These are phyloP conservation scores for Elymnias hypermnestra DNA, from an alignment of 1,140 invertebrate genomes.

Conservation along the genomic window DNA sequence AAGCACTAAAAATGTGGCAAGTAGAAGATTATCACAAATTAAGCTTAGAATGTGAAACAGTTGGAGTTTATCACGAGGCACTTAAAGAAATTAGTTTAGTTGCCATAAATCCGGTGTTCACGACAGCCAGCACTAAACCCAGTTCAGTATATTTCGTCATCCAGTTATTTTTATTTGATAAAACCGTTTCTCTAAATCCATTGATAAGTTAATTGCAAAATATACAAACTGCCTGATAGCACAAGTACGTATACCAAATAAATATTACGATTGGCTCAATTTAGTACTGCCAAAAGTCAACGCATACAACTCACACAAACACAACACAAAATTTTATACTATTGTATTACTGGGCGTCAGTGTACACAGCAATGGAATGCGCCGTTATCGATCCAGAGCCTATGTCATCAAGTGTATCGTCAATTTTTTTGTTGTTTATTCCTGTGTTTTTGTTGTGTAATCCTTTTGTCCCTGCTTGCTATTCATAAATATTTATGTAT, in stretches of 20 bases:
- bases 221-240: not conserved
- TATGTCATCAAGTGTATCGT: conserved; percentile 56
- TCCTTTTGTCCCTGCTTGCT: conserved; percentile 65
- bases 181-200: too few species aligned
- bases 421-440: conserved; percentile 47
- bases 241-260: conserved; percentile 13
- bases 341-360: conserved; percentile 40
- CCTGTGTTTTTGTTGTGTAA: conserved; percentile 55
- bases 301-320: conserved; percentile 38
- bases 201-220: not conserved
- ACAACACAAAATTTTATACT: conserved; percentile 36
- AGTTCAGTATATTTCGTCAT: conserved; percentile 16
- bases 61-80: conserved; percentile 46
- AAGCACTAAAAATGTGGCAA: conserved; percentile 50
- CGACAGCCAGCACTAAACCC: conserved; percentile 41
- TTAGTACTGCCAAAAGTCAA: conserved; percentile 30
- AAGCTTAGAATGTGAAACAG: conserved; percentile 39
- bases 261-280: conserved; percentile 24
- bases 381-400: conserved; percentile 54
- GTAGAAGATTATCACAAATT: conserved; percentile 44
- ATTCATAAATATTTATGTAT: conserved; percentile 60
- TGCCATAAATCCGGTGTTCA: conserved; percentile 28
- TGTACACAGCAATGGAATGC: conserved; percentile 65
- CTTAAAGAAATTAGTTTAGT: conserved; percentile 44
- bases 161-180: too few species aligned